These are phyloP conservation scores for Lasius platythorax DNA, from an alignment of 2,888 invertebrate genomes.

Conservation along the genomic window DNA sequence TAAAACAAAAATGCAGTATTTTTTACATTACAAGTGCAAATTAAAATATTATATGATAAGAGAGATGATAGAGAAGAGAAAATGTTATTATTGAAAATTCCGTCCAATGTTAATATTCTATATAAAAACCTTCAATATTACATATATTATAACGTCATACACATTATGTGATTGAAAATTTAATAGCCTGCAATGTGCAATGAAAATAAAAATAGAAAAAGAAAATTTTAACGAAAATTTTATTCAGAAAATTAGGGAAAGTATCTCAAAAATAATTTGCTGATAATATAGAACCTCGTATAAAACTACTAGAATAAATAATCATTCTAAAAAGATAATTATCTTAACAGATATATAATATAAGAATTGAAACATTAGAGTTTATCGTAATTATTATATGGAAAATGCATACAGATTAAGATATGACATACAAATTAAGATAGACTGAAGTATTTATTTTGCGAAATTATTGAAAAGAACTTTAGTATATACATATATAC, in stretches of 20 bases:
- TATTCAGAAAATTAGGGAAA: not conserved
- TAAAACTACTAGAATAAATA: not conserved
- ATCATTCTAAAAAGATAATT: not conserved
- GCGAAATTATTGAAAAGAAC: not conserved
- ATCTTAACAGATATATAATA: not conserved
- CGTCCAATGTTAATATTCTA: not conserved
- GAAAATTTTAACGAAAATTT: not conserved
- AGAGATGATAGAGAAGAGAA: not conserved
- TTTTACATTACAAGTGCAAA: not conserved
- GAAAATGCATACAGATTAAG: not conserved
- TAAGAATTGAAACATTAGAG: not conserved
- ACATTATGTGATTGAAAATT: not conserved
- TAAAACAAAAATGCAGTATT: not conserved
- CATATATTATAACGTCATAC: not conserved
- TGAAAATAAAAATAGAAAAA: not conserved
- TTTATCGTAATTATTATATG: not conserved
- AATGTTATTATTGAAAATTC: not conserved
- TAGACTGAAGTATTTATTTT: not conserved
- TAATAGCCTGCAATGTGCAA: not conserved
- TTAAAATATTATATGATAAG: not conserved
- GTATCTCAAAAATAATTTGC: not conserved
- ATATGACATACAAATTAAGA: not conserved
- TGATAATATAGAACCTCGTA: not conserved
- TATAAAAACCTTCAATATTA: not conserved
- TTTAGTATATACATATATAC: not conserved